These are phyloP conservation scores for Galeopsomyia nigrocyanea DNA, from an alignment of 2,888 invertebrate species.

Conservation along the genomic window DNA sequence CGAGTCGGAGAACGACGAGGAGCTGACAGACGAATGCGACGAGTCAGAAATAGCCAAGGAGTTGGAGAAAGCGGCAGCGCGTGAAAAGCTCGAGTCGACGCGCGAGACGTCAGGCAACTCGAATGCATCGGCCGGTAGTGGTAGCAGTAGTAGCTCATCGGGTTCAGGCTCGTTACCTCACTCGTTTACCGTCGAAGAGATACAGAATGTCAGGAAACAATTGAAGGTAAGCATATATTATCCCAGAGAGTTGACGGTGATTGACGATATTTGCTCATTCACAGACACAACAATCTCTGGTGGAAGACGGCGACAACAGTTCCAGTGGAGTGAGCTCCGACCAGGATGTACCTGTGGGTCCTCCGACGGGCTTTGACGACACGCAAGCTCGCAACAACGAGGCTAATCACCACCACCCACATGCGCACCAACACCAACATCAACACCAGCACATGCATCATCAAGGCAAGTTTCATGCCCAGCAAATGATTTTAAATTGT, in stretches of 20 bases:
- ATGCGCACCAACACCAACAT: constrained; percentile 13
- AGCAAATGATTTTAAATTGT: neutral
- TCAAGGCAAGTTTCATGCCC: constrained; percentile 14
- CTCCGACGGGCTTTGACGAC: constrained; percentile 70
- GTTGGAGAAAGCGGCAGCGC: constrained; percentile 71
- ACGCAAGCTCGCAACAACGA: constrained; percentile 63
- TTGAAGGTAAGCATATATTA: constrained; percentile 71
- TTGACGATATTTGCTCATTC: constrained; percentile 46
- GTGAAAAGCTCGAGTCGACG: constrained; percentile 67
- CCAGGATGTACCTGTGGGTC: constrained; percentile 78
- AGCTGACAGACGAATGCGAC: constrained; percentile 74
- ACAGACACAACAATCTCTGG: constrained; percentile 65
- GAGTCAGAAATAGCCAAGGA: constrained; percentile 71
- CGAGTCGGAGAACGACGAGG: constrained; percentile 83
- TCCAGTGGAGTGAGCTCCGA: constrained; percentile 91
- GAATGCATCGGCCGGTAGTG: constrained; percentile 66
- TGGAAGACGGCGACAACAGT: constrained; percentile 88
- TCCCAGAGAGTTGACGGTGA: neutral
- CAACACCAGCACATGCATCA: constrained; percentile 24
- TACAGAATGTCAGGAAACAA: constrained; percentile 87
- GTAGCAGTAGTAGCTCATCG: constrained; percentile 74
- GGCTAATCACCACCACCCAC: constrained; percentile 59
- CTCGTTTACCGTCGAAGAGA: constrained; percentile 90
- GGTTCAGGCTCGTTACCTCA: constrained; percentile 85
- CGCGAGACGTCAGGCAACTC: constrained; percentile 69